phyloP scores from a whole-genome alignment of 2,888 invertebrate species.

The Thalpophila matura region DNA sequence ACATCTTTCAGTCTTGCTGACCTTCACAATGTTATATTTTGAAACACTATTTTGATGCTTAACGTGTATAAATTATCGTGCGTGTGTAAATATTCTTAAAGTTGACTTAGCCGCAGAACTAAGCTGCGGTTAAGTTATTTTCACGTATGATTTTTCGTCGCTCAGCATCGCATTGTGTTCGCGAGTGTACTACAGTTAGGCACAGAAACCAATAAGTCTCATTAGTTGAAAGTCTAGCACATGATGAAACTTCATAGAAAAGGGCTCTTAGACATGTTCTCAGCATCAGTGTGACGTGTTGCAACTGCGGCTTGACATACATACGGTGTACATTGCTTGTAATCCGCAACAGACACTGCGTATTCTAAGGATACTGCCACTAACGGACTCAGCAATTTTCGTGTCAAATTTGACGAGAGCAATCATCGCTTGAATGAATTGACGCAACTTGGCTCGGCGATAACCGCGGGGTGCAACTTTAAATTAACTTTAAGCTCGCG shows the following conservation, averaged over 20 bases:
- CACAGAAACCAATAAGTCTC: constrained; percentile 35
- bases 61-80: constrained; percentile 54
- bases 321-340: constrained; percentile 72
- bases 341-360: constrained; percentile 72
- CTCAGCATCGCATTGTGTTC: constrained; percentile 13
- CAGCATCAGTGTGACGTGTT: constrained; percentile 71
- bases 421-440: constrained; percentile 64
- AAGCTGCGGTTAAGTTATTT: constrained; percentile 46
- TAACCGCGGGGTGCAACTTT: constrained; percentile 53
- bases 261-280: constrained; percentile 83
- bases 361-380: constrained; percentile 68
- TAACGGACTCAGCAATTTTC: constrained; percentile 66
- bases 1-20: constrained; percentile 74
- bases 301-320: constrained; percentile 87
- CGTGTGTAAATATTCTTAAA: constrained; percentile 28
- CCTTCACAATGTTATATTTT: constrained; percentile 73
- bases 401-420: constrained; percentile 68
- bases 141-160: constrained; percentile 11
- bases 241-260: constrained; percentile 74
- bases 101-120: constrained; percentile 14
- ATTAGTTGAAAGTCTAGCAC: constrained; percentile 60
- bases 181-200: constrained; percentile 28
- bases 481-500: constrained; percentile 57
- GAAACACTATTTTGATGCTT: constrained; percentile 70
- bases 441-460: constrained; percentile 61